Base-by-base conservation (phyloP, 2,888 invertebrate species). In the Cacoxenus indagator region DNA sequence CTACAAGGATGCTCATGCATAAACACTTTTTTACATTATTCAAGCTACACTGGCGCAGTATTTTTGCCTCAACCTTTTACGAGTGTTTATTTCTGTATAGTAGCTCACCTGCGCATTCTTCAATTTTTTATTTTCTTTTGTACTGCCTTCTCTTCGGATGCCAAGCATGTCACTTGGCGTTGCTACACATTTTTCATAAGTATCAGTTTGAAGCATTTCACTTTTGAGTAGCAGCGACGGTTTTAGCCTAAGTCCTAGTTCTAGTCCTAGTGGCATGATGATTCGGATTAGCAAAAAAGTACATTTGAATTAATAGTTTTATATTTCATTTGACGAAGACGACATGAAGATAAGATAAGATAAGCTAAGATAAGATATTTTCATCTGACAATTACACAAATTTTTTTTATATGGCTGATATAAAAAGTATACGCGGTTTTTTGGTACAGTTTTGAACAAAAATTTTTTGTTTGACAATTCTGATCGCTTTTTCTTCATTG, bases 111-210 rank as follows among this genome's bases (percentile, higher is more conserved):
- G 71, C 73, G 71, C 67, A 68, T 54, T 59, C 67, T 76, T 70
- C 70, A 73, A 72, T 76, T 77, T 75, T 72, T 71, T 76, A 70
- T 73, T 77, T 72, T 76, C 74, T 75, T 73, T 68, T 65, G 67
- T 61, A 62, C 66, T 67, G 27, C 48, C 57, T 27, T 19, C 43
- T n/a, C n/a, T 45, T 45, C n/a, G 19, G 54, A 45, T 31, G 26
- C 24, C n/a, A 48, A 59, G 43, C 61, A 37, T 2, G 14, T 51
- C 51, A 22, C 51, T 22, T 51, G 69, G 73, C 74, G 67, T 70
- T 70, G 70, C 71, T 48, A 45, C 45, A 70, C 68, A 31, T 64
- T 26, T 65, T 67, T 46, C 22, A 51, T 22, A 22, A 19, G 51
- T 51, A 6, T 19, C 5, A 17, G 2, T 17, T 48, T 17, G 17